Conservation (phyloP, 2,113 vertebrate genomes). For the Cacatua alba region DNA sequence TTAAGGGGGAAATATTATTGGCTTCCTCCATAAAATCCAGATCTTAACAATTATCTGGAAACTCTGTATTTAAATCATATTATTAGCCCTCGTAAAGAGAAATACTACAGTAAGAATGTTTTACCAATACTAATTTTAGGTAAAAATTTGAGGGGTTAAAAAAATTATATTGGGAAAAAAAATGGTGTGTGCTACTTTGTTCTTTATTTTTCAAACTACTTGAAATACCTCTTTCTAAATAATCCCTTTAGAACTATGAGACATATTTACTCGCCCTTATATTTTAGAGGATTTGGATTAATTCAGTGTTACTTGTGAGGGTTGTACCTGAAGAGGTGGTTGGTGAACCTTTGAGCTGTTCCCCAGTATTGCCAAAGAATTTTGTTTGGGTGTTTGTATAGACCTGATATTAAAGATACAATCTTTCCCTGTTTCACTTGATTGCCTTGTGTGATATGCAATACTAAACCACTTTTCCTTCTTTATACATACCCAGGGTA, state of each 20-base stretch:
- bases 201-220: not conserved
- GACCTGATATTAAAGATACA: not conserved
- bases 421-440: slow-evolving; percentile 26
- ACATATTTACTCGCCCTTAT: not conserved
- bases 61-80: not conserved
- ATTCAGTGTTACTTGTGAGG: not conserved
- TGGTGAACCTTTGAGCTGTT: slow-evolving; percentile 14
- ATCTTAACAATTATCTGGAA: not conserved
- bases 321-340: not conserved
- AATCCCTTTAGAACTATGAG: not conserved
- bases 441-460: not conserved
- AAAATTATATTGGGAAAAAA: not conserved
- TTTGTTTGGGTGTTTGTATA: not conserved
- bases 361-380: not conserved
- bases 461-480: slow-evolving; percentile 24
- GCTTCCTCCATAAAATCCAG: not conserved
- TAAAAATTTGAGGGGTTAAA: not conserved
- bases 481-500: not conserved
- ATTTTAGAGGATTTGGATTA: not conserved
- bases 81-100: not conserved
- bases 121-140: not conserved
- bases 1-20: not conserved
- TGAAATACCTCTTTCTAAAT: not conserved
- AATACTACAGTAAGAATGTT: not conserved
- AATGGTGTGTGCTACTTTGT: not conserved